These are phyloP conservation scores for Acanthopleura granulata DNA, from an alignment of 2,888 invertebrate genomes.

Conservation along the genomic window DNA sequence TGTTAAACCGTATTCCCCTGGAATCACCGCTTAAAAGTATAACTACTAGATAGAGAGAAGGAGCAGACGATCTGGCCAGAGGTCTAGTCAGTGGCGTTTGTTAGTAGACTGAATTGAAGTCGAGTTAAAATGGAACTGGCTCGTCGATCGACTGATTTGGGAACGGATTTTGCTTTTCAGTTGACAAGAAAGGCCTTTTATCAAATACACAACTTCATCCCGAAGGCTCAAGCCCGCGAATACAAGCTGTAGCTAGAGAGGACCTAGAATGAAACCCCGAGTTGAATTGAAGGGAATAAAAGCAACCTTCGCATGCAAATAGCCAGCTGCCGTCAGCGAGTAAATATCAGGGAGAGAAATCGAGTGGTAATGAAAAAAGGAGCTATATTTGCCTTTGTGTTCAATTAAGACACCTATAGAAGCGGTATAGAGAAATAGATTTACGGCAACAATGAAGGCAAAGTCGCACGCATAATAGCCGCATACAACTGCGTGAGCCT, in stretches of 20 bases:
- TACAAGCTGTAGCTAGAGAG: not conserved
- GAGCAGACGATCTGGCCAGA: not conserved
- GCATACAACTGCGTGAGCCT: not conserved
- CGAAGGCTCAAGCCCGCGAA: not conserved
- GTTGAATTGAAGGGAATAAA: conserved; percentile 11
- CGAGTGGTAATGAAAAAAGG: conserved; percentile 19
- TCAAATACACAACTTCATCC: conserved; percentile 18
- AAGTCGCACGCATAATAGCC: not conserved
- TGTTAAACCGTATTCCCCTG: no score
- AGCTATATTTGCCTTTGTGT: conserved; percentile 19
- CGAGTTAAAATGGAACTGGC: not conserved
- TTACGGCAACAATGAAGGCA: not conserved
- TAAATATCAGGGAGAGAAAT: conserved; percentile 15
- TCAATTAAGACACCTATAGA: conserved; percentile 19
- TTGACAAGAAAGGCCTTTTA: conserved; percentile 25
- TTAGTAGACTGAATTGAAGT: conserved; percentile 11
- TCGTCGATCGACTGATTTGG: conserved; percentile 33
- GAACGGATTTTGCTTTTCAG: conserved; percentile 35
- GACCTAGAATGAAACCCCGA: not conserved
- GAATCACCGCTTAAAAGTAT: no score
- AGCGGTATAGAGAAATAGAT: conserved; percentile 10
- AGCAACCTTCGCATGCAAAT: conserved; percentile 16
- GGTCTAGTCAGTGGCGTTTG: not conserved
- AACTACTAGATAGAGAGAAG: no score
- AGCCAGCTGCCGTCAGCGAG: conserved; percentile 13